Evolutionary conservation across 1,140 invertebrate genomes (phyloP).

Genomic region (silkworm (Bombyx mori)): ASM3026992v2 NC_085116.1:11465001-11465500

Average conservation of each 20-base stretch:
- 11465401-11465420: conserved; percentile 39
- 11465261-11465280: conserved; percentile 63
- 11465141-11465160: conserved; percentile 48
- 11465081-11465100: not conserved
- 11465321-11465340: conserved; percentile 61
- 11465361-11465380: conserved; percentile 52
- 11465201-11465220: conserved; percentile 58
- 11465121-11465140: conserved; percentile 28
- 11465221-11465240: conserved; percentile 57
- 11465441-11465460: conserved; percentile 8
- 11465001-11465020: conserved; percentile 31
- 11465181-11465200: conserved; percentile 60
- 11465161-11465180: conserved; percentile 40
- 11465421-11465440: conserved; percentile 18
- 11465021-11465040: conserved; percentile 25
- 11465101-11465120: not conserved
- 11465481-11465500: too few species aligned
- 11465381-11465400: conserved; percentile 46
- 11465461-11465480: too few species aligned
- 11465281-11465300: conserved; percentile 60
- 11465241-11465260: conserved; percentile 48
- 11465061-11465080: conserved; percentile 28
- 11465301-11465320: conserved; percentile 63
- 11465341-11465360: conserved; percentile 58
- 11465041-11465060: conserved; percentile 43